Conservation (phyloP, 2,888 invertebrate genomes). For the Synanthedon andrenaeformis region DNA sequence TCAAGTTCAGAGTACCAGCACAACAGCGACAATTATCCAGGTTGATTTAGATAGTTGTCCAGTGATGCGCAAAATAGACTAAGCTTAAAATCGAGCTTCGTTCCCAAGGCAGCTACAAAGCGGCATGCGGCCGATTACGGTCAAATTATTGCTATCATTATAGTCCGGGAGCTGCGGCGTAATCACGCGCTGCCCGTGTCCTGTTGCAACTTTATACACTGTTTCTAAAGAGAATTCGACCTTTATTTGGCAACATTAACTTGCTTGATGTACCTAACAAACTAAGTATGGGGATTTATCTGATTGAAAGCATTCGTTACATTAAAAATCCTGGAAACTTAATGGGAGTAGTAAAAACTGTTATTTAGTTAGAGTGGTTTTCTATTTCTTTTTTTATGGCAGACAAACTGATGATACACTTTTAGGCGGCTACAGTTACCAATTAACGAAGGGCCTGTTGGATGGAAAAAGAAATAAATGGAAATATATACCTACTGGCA, state of each 20-base stretch:
- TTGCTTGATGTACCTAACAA: too few relatives aligned
- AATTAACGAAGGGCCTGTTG: too few relatives aligned
- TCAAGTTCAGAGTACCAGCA: conserved; percentile 33
- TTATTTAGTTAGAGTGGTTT: too few relatives aligned
- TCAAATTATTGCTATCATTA: conserved; percentile 67
- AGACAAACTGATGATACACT: too few relatives aligned
- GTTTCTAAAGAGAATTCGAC: neutral
- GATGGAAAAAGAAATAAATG: too few relatives aligned
- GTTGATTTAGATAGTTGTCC: conserved; percentile 56
- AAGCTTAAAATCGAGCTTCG: conserved; percentile 55
- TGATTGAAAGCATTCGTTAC: too few relatives aligned
- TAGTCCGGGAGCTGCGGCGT: conserved; percentile 38
- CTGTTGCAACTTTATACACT: conserved; percentile 24
- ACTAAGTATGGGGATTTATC: too few relatives aligned
- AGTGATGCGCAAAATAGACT: conserved; percentile 57
- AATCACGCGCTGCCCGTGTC: conserved; percentile 38
- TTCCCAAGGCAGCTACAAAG: conserved; percentile 63
- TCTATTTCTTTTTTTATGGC: too few relatives aligned
- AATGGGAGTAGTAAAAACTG: too few relatives aligned
- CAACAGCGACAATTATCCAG: conserved; percentile 44
- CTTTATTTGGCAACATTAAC: neutral
- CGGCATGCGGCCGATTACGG: conserved; percentile 60
- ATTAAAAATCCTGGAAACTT: too few relatives aligned
- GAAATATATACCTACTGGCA: too few relatives aligned
- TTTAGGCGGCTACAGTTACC: too few relatives aligned